A percentile compares a stretch with the other conserved stretches of the same genome.
phyloP scores from a whole-genome alignment of 2,888 invertebrate species.

The Lumbricus terrestris region DNA sequence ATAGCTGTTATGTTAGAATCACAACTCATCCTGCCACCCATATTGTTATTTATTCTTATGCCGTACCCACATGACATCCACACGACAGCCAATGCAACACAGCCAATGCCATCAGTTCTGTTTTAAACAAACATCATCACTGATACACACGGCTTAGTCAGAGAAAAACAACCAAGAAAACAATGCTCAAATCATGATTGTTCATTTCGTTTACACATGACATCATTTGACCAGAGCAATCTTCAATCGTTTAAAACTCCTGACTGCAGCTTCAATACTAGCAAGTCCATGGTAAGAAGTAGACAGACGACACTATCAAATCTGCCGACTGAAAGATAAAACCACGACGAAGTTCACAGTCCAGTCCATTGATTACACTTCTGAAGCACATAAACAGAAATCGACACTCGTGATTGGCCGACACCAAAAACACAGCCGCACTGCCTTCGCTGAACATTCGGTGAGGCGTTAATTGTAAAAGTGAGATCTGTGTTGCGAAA shows the following conservation, averaged over 20 bases:
- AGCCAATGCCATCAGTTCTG: not conserved
- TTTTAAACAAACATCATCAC: not conserved
- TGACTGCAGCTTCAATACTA: not conserved
- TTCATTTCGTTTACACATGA: not conserved
- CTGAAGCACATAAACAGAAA: not conserved
- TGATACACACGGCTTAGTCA: not conserved
- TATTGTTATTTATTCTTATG: not conserved
- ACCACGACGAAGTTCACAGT: not conserved
- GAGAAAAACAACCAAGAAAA: not conserved
- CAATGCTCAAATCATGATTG: not conserved
- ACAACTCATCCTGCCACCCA: not conserved
- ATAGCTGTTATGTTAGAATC: not conserved
- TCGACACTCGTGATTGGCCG: not conserved
- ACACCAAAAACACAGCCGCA: not conserved
- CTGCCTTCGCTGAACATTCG: not conserved
- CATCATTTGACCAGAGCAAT: not conserved
- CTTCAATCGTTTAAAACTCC: not conserved
- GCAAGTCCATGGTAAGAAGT: not conserved
- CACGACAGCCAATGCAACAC: not conserved
- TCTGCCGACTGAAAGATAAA: not conserved
- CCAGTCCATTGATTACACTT: not conserved
- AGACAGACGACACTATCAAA: not conserved
- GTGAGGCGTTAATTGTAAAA: not conserved
- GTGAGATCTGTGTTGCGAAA: conserved; percentile 3
- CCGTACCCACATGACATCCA: not conserved